Conservation (phyloP, 2,888 invertebrate species). For the Eucera pruinosa region DNA sequence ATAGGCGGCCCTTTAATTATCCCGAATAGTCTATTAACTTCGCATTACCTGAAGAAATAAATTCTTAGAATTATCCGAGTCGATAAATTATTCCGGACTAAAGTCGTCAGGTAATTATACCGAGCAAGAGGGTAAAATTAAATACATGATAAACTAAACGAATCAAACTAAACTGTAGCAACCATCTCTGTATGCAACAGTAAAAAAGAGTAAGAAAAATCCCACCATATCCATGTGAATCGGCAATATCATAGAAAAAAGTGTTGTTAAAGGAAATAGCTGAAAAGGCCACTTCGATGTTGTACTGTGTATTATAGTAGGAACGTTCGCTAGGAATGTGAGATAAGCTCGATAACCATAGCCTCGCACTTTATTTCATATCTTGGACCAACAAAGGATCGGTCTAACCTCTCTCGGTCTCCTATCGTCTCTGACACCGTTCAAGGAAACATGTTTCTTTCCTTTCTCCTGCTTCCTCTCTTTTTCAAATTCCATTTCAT, state of each 20-base stretch:
- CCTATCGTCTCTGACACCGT: neutral
- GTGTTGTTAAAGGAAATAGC: conserved; percentile 8
- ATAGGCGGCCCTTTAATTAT: neutral
- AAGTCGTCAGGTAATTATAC: neutral
- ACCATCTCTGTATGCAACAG: too few species aligned
- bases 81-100: neutral
- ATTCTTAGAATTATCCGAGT: neutral
- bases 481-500: neutral
- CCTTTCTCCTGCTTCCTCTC: neutral
- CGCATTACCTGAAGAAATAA: neutral
- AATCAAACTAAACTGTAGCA: too few species aligned
- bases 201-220: neutral
- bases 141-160: neutral
- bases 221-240: neutral
- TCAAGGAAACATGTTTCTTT: neutral
- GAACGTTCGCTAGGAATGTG: conserved; percentile 64
- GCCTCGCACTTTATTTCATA: conserved; percentile 73
- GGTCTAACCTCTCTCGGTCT: conserved; percentile 55
- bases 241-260: too few species aligned
- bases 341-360: conserved; percentile 68
- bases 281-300: conserved; percentile 29
- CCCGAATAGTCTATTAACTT: neutral
- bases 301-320: conserved; percentile 25
- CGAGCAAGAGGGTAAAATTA: neutral
- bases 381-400: conserved; percentile 78